Percentiles rank a stretch among this genome's conserved stretches.
These are phyloP conservation scores for Athrips mouffetella DNA, from an alignment of 2,888 invertebrate genomes.

Conservation along the genomic window DNA sequence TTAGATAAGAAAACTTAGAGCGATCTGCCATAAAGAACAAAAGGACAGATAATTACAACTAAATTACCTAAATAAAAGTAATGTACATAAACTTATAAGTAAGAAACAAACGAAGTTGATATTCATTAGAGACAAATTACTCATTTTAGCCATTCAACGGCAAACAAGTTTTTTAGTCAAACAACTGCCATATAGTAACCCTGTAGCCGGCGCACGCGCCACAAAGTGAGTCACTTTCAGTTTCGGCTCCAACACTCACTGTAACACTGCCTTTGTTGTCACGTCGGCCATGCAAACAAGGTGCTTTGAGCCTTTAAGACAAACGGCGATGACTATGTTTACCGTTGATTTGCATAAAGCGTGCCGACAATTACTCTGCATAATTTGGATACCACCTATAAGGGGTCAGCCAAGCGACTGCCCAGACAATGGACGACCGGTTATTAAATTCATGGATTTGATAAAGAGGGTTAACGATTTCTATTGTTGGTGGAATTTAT, in stretches of 20 bases:
- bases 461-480: not conserved
- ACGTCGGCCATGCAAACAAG: constrained; percentile 32
- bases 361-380: constrained; percentile 8
- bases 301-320: constrained; percentile 16
- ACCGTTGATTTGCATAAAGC: not conserved
- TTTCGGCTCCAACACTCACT: constrained; percentile 48
- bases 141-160: no score
- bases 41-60: no score
- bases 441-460: not conserved
- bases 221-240: constrained; percentile 58
- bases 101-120: no score
- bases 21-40: no score
- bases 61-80: no score
- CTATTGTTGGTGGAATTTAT: not conserved
- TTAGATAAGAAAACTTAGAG: no score
- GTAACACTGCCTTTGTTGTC: constrained; percentile 44
- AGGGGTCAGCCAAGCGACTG: not conserved
- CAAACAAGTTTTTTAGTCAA: not conserved
- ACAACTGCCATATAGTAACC: not conserved
- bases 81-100: no score
- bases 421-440: not conserved
- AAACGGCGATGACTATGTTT: constrained; percentile 1
- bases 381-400: constrained; percentile 2
- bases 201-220: constrained; percentile 32
- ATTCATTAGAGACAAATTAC: no score